phyloP scores from a whole-genome alignment of 1,140 invertebrate genomes.

The Aphidius ervi region DNA sequence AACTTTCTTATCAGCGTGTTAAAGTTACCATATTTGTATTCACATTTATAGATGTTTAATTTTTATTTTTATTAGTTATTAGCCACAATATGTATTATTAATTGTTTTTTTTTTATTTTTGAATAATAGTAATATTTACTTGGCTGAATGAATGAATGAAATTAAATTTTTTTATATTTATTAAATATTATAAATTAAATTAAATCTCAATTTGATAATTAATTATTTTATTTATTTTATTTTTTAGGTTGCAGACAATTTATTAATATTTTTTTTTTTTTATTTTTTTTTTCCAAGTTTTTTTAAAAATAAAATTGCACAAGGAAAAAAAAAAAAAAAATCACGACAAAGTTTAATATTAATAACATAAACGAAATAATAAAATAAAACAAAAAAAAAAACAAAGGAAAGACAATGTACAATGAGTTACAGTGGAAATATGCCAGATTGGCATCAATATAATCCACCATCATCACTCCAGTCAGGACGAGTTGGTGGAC shows the following conservation, averaged over 20 bases:
- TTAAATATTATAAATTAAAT: no score
- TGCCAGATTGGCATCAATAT: constrained; percentile 48
- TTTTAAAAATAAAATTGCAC: no score
- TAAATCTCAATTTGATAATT: no score
- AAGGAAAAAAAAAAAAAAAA: not conserved
- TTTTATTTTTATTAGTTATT: constrained; percentile 9
- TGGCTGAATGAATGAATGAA: not conserved
- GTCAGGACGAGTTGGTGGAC: constrained; percentile 26
- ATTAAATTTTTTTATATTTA: not conserved
- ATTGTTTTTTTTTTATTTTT: not conserved
- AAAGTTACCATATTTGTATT: constrained; percentile 12
- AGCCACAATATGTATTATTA: not conserved
- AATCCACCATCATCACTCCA: constrained; percentile 32
- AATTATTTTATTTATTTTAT: no score
- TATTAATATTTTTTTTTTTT: no score
- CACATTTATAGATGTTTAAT: constrained; percentile 8
- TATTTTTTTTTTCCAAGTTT: no score
- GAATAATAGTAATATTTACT: not conserved
- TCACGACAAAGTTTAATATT: not conserved
- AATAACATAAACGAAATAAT: not conserved
- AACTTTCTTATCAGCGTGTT: constrained; percentile 11
- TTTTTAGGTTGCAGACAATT: no score
- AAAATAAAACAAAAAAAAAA: no score
- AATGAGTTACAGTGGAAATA: constrained; percentile 44
- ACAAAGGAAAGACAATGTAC: constrained; percentile 36